phyloP scores from a whole-genome alignment of 1,140 invertebrate genomes.

The Pachyrhynchus sulphureomaculatus region DNA sequence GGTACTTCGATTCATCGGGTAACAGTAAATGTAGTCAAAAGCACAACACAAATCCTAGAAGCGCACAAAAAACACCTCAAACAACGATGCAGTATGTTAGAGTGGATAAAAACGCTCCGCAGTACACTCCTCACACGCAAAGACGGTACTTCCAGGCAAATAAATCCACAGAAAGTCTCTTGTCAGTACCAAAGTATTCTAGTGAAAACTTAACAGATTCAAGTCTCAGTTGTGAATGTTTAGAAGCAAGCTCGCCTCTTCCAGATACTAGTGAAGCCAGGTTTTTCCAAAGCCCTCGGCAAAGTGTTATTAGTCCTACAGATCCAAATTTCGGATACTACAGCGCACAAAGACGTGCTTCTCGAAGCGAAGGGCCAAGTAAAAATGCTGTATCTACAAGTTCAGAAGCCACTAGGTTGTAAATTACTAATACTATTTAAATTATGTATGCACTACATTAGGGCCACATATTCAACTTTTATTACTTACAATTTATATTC shows the following conservation, averaged over 20 bases:
- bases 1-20: conserved; percentile 65
- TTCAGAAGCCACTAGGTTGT: conserved; percentile 60
- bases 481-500: too few relatives aligned
- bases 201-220: conserved; percentile 62
- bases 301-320: conserved; percentile 52
- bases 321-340: conserved; percentile 55
- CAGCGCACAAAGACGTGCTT: conserved; percentile 52
- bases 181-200: conserved; percentile 63
- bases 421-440: conserved; percentile 36
- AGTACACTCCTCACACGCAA: conserved; percentile 53
- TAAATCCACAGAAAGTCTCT: conserved; percentile 76
- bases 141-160: conserved; percentile 61
- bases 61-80: conserved; percentile 18
- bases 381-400: conserved; percentile 53
- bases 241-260: conserved; percentile 53
- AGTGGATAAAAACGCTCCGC: conserved; percentile 44
- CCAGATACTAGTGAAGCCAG: conserved; percentile 47
- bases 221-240: conserved; percentile 67
- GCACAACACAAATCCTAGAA: conserved; percentile 5
- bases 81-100: conserved; percentile 39
- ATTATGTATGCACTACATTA: too few relatives aligned
- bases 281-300: conserved; percentile 54
- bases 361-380: conserved; percentile 51
- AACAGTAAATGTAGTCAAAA: conserved; percentile 31
- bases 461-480: too few relatives aligned